A percentile compares a stretch with the other conserved stretches of the same genome.
Conservation (phyloP, 2,113 vertebrate genomes). For the Varanus salvator region DNA sequence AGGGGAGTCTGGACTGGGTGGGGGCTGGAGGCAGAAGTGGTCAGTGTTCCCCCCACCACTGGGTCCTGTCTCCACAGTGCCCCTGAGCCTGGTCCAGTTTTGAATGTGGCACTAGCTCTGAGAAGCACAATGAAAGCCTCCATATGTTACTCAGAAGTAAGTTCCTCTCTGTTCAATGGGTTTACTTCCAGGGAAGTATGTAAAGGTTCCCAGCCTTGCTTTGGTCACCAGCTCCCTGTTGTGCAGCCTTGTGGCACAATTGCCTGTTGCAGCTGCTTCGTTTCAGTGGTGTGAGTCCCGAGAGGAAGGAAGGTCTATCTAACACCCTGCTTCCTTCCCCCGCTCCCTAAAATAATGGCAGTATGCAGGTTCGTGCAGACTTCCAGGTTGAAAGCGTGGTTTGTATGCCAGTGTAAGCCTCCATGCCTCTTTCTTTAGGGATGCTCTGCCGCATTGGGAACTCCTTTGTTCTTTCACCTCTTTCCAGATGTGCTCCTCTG, state of each 20-base stretch:
- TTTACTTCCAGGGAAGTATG: background rate
- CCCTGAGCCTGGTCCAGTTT: background rate
- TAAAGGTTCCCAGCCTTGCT: background rate
- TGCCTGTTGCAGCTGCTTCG: background rate
- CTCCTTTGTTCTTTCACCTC: background rate
- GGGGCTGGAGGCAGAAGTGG: too few species aligned
- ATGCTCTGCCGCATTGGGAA: background rate
- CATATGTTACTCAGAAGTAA: background rate
- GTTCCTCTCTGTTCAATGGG: background rate
- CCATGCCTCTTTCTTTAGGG: background rate
- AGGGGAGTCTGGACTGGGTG: too few species aligned
- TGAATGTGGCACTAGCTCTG: background rate
- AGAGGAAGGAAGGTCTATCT: background rate
- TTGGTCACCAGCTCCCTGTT: background rate
- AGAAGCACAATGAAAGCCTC: background rate
- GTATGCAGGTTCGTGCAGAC: background rate
- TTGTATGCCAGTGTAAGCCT: background rate
- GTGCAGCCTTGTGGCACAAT: too few species aligned
- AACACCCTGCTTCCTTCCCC: background rate
- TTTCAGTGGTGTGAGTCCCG: background rate
- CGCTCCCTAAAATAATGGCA: background rate
- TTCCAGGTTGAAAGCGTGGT: background rate
- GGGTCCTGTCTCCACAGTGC: too few species aligned
- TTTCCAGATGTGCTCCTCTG: slow-evolving; percentile 77
- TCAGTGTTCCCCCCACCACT: too few species aligned